phyloP scores from a whole-genome alignment of 2,888 invertebrate species.

The Biston stratarius region DNA sequence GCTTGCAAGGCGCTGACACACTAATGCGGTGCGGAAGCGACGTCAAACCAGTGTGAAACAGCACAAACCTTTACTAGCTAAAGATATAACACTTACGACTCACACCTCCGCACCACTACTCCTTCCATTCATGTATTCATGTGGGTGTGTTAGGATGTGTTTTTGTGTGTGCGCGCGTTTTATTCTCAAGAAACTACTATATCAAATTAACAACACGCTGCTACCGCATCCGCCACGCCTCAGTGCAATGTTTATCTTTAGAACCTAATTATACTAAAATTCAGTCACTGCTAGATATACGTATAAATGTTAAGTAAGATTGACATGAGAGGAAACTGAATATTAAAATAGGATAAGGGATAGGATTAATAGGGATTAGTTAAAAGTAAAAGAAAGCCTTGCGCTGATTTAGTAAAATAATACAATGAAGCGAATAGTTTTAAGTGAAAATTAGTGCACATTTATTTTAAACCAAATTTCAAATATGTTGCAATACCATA shows the following conservation, averaged over 20 bases:
- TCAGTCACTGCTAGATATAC: no score
- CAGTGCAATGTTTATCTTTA: not conserved
- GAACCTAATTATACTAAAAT: not conserved
- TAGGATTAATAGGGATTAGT: not conserved
- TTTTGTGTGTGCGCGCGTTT: not conserved
- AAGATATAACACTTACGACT: not conserved
- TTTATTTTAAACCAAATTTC: not conserved
- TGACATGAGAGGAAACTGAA: no score
- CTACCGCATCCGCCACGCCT: slow-evolving; percentile 1
- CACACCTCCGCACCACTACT: not conserved
- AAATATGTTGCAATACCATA: not conserved
- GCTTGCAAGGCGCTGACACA: not conserved
- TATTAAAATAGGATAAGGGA: no score
- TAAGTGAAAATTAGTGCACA: not conserved
- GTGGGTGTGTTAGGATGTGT: not conserved
- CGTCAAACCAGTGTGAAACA: not conserved
- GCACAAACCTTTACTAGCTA: not conserved
- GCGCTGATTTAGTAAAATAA: not conserved
- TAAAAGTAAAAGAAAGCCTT: not conserved
- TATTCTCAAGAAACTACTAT: no score
- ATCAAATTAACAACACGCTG: no score
- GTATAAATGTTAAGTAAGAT: no score
- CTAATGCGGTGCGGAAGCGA: not conserved
- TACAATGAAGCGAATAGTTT: not conserved
- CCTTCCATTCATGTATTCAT: not conserved